phyloP scores from a whole-genome alignment of 1,140 invertebrate genomes.

The Pararge aegeria region DNA sequence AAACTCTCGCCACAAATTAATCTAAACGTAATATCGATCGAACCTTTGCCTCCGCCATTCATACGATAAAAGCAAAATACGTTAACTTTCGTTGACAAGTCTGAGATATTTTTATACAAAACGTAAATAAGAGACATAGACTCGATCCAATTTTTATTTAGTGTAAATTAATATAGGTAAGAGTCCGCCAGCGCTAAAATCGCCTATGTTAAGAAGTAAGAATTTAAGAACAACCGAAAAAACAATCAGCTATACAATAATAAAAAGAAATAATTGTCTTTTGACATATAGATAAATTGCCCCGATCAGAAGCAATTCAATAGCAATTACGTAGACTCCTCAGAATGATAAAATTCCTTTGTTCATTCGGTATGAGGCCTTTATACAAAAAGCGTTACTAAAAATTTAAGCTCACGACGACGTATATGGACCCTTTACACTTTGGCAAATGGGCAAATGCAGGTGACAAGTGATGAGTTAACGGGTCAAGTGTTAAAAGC shows the following conservation, averaged over 20 bases:
- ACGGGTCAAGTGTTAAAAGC: too few species aligned
- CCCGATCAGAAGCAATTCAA: neutral
- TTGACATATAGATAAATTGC: conserved; percentile 6
- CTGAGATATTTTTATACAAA: neutral
- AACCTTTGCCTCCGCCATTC: conserved; percentile 37
- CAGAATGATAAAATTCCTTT: neutral
- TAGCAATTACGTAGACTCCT: conserved; percentile 2
- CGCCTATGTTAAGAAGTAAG: conserved; percentile 1
- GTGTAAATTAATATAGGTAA: conserved; percentile 42
- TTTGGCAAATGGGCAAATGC: too few species aligned
- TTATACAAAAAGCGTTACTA: too few species aligned
- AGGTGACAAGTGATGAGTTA: too few species aligned
- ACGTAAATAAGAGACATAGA: conserved; percentile 53
- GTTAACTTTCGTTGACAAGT: neutral
- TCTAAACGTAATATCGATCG: conserved; percentile 63
- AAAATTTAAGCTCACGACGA: too few species aligned
- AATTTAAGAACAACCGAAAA: conserved; percentile 6
- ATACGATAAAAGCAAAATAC: neutral
- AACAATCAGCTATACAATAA: conserved; percentile 11
- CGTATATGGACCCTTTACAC: too few species aligned
- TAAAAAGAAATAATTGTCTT: conserved; percentile 11
- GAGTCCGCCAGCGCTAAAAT: conserved; percentile 17
- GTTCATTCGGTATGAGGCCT: neutral
- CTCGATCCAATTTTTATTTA: conserved; percentile 62
- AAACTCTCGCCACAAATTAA: conserved; percentile 73